Conservation (phyloP, 2,888 invertebrate genomes). For the Cacoxenus indagator region DNA sequence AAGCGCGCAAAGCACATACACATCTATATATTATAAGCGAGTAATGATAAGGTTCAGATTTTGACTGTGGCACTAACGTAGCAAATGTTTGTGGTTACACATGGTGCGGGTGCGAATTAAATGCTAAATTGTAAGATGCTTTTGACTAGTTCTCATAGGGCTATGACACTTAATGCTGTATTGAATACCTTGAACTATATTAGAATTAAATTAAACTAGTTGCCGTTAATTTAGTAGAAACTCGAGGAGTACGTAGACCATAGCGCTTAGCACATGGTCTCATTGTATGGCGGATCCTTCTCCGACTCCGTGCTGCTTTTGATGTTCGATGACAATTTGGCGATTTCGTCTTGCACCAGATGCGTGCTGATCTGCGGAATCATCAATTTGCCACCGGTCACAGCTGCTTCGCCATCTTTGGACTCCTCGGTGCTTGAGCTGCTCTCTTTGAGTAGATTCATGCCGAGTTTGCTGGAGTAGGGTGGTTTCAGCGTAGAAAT, state of each 20-base stretch:
- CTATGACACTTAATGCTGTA: background rate
- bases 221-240: background rate
- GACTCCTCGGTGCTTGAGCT: conserved; percentile 71
- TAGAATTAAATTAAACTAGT: background rate
- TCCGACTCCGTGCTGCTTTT: conserved; percentile 71
- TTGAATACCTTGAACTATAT: background rate
- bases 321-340: conserved; percentile 71
- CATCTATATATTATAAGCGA: too few species aligned
- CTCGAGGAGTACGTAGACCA: background rate
- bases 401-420: conserved; percentile 60
- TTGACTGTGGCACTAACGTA: too few species aligned
- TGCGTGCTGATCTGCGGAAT: conserved; percentile 71
- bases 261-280: conserved; percentile 69
- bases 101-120: background rate
- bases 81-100: too few species aligned
- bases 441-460: conserved; percentile 70
- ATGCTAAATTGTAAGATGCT: background rate
- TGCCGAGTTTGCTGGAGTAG: conserved; percentile 61
- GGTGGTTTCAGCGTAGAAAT: conserved; percentile 67
- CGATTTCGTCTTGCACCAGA: conserved; percentile 70
- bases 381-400: conserved; percentile 31
- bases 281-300: conserved; percentile 71
- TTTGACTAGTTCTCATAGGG: conserved; percentile 35
- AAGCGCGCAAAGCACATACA: too few species aligned
- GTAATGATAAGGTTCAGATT: too few species aligned